These are phyloP conservation scores for Hippoglossus stenolepis DNA, from an alignment of 2,113 vertebrate species.

Conservation along the genomic window DNA sequence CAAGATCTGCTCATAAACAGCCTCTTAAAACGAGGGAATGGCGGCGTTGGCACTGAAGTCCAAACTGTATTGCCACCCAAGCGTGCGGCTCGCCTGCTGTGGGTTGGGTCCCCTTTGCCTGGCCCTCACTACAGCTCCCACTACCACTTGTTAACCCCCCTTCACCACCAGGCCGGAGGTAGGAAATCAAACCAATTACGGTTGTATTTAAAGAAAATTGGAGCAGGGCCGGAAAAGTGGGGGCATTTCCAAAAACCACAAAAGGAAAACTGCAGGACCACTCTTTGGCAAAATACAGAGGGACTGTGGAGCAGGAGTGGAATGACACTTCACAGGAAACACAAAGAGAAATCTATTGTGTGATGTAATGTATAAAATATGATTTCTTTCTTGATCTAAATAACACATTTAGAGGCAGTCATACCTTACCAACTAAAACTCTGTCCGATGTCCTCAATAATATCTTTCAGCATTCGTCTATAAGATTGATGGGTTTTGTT, in stretches of 20 bases:
- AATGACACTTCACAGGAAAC: slow-evolving; percentile 1
- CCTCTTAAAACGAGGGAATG: slow-evolving; percentile 64
- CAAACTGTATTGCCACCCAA: slow-evolving; percentile 73
- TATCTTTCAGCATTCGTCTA: slow-evolving; percentile 28
- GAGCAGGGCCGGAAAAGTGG: slow-evolving; percentile 80
- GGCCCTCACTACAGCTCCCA: slow-evolving; percentile 39
- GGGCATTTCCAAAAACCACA: slow-evolving; percentile 78
- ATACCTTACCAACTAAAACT: background rate
- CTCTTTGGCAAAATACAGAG: slow-evolving; percentile 50
- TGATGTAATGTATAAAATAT: slow-evolving; percentile 2
- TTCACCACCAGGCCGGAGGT: slow-evolving; percentile 76
- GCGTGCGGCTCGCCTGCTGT: slow-evolving; percentile 60
- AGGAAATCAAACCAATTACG: slow-evolving; percentile 84
- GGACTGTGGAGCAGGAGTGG: slow-evolving; percentile 28
- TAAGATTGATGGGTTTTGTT: slow-evolving; percentile 52
- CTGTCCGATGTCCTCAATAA: slow-evolving; percentile 24
- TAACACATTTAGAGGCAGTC: slow-evolving; percentile 8
- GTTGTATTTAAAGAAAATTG: slow-evolving; percentile 84
- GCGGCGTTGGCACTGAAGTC: slow-evolving; percentile 45
- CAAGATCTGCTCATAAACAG: slow-evolving; percentile 73
- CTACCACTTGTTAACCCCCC: slow-evolving; percentile 26
- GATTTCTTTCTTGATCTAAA: slow-evolving; percentile 17
- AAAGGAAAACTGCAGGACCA: slow-evolving; percentile 69
- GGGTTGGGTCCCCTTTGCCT: slow-evolving; percentile 60
- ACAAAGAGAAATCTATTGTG: slow-evolving; percentile 23